Evolutionary conservation across 2,113 vertebrate species (phyloP).

Genomic region (Tetraodon nigroviridis): DNA sequence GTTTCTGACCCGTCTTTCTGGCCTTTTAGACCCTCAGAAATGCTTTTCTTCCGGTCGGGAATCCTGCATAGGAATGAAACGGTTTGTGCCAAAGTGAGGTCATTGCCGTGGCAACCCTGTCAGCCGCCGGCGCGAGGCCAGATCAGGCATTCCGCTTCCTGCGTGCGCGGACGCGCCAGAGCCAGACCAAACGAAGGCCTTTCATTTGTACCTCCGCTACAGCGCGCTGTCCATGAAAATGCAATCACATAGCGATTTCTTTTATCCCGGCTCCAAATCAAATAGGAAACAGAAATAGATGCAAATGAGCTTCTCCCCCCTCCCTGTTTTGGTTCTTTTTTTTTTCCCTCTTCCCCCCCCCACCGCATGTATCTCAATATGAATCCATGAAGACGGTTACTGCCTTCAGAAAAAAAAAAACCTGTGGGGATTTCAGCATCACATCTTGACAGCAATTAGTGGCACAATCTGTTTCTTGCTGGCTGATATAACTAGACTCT

Average conservation of each 20-base stretch:
- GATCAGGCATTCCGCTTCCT: constrained; percentile 16
- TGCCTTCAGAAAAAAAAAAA: constrained; percentile 60
- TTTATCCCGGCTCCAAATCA: constrained; percentile 41
- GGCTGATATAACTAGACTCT: constrained; percentile 66
- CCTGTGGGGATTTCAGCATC: constrained; percentile 71
- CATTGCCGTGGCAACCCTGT: constrained; percentile 59
- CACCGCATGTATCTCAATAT: constrained; percentile 65
- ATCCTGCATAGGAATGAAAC: constrained; percentile 49
- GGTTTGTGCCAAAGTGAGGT: constrained; percentile 49
- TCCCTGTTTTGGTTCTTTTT: constrained; percentile 53
- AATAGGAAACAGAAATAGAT: constrained; percentile 55
- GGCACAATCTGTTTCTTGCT: constrained; percentile 74
- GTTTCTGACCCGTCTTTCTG: constrained; percentile 40
- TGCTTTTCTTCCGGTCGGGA: constrained; percentile 47
- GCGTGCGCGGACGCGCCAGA: neutral
- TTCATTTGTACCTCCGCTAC: constrained; percentile 22
- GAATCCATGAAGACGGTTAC: constrained; percentile 66
- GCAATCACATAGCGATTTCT: constrained; percentile 28
- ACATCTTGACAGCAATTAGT: constrained; percentile 76
- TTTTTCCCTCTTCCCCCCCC: constrained; percentile 2
- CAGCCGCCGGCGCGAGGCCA: constrained; percentile 12
- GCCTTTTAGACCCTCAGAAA: constrained; percentile 46
- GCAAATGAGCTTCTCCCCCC: constrained; percentile 43
- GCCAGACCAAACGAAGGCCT: constrained; percentile 18
- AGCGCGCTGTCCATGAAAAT: constrained; percentile 39